phyloP scores from a whole-genome alignment of 2,113 vertebrate genomes.

The Bufo bufo region DNA sequence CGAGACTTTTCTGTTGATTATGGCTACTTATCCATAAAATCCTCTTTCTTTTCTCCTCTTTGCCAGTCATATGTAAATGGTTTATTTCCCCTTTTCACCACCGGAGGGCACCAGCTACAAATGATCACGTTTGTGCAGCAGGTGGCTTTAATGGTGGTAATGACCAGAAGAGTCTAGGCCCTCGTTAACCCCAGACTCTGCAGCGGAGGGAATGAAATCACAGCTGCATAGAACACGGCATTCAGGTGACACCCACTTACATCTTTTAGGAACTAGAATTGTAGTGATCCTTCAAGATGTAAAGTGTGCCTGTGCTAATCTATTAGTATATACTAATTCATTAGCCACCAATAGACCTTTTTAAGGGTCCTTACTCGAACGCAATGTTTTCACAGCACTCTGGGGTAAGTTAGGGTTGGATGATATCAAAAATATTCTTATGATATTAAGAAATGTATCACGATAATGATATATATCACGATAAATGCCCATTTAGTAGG shows the following conservation, averaged over 20 bases:
- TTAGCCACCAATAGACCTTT: too few relatives aligned
- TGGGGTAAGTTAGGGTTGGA: too few relatives aligned
- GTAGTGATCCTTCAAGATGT: too few relatives aligned
- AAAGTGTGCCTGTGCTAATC: too few relatives aligned
- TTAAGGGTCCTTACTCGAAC: too few relatives aligned
- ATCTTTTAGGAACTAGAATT: not conserved
- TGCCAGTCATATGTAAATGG: not conserved
- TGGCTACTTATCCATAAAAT: conserved; percentile 9
- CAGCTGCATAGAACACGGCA: conserved; percentile 10
- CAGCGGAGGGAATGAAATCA: not conserved
- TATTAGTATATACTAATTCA: too few relatives aligned
- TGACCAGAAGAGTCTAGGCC: conserved; percentile 33
- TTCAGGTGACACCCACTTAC: not conserved
- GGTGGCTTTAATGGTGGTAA: conserved; percentile 51
- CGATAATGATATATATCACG: too few relatives aligned
- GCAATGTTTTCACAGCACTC: too few relatives aligned
- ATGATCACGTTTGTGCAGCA: not conserved
- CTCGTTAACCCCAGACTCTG: not conserved
- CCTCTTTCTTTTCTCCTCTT: not conserved
- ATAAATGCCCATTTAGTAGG: too few relatives aligned
- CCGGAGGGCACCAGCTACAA: not conserved
- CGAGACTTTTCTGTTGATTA: not conserved
- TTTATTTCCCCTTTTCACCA: not conserved
- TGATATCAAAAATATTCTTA: too few relatives aligned
- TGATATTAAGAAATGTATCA: too few relatives aligned